phyloP scores from a whole-genome alignment of 2,888 invertebrate species.

The Adelognathus sp. region DNA sequence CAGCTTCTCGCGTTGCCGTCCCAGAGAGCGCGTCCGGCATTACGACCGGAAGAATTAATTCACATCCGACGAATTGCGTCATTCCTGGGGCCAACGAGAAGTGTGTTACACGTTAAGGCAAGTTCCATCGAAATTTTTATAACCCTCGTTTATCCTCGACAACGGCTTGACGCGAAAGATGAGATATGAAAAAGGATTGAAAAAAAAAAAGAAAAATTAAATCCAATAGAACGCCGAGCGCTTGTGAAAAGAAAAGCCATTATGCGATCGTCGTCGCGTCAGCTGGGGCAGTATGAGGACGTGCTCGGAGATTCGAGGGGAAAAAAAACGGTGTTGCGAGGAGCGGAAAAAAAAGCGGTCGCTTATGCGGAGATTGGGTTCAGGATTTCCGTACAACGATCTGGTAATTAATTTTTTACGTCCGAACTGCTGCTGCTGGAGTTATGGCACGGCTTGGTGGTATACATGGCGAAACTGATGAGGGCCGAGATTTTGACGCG shows the following conservation, averaged over 20 bases:
- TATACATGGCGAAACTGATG: not conserved
- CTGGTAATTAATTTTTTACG: constrained; percentile 44
- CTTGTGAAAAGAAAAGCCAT: not conserved
- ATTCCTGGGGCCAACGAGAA: constrained; percentile 35
- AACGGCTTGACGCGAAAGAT: not conserved
- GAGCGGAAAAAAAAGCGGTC: not conserved
- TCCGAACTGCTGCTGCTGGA: no score
- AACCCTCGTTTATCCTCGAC: not conserved
- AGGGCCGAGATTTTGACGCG: constrained; percentile 39
- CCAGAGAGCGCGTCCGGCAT: constrained; percentile 28
- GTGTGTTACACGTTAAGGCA: constrained; percentile 30
- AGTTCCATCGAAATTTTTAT: constrained; percentile 41
- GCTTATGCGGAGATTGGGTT: constrained; percentile 9
- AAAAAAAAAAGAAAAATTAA: not conserved
- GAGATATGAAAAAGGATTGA: constrained; percentile 7
- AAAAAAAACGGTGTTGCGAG: not conserved
- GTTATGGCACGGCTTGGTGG: no score
- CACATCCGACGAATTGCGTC: constrained; percentile 68
- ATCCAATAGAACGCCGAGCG: constrained; percentile 34
- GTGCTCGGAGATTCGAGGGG: not conserved
- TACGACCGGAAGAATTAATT: constrained; percentile 67
- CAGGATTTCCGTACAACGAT: constrained; percentile 10
- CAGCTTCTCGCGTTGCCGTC: not conserved
- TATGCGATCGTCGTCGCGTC: constrained; percentile 31
- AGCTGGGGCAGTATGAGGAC: constrained; percentile 27